These are phyloP conservation scores for Hydra vulgaris DNA, from an alignment of 30 jellyfish, hydroid and myxozoan species.

Conservation along the genomic window DNA sequence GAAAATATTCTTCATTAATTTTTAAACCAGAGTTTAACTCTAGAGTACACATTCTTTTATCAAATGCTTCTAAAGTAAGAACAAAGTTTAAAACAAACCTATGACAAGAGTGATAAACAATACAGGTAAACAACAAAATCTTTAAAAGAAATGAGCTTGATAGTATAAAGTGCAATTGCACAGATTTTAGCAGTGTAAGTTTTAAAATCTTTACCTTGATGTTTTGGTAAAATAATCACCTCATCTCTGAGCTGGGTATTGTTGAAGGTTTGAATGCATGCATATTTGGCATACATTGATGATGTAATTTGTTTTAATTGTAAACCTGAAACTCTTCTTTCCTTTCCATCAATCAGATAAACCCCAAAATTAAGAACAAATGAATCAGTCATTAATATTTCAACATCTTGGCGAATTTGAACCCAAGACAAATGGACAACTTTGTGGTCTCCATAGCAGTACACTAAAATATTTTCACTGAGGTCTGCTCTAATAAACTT, in stretches of 20 bases:
- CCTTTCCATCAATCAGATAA: background rate
- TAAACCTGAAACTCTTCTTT: constrained; percentile 10
- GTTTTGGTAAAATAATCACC: background rate
- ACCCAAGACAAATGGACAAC: constrained; percentile 6
- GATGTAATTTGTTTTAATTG: background rate
- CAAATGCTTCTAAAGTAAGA: constrained; percentile 1
- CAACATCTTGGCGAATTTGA: constrained; percentile 3
- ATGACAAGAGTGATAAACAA: too few relatives aligned
- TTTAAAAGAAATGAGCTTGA: too few relatives aligned
- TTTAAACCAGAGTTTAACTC: background rate
- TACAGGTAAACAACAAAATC: too few relatives aligned
- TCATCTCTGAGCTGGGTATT: background rate
- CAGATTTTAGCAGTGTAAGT: too few relatives aligned
- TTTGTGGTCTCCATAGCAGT: constrained; percentile 18
- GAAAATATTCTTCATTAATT: background rate
- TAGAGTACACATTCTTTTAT: background rate
- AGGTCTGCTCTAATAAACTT: background rate
- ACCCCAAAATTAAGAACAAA: background rate
- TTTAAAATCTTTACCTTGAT: background rate
- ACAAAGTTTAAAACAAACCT: background rate
- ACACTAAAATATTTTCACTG: background rate
- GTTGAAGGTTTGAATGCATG: constrained; percentile 17
- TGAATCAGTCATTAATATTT: background rate
- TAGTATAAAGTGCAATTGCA: too few relatives aligned
- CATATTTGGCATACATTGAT: constrained; percentile 10